Percentiles rank a stretch among this genome's conserved stretches.
phyloP scores from a whole-genome alignment of 1,140 invertebrate species.

The Penaeus vannamei region DNA sequence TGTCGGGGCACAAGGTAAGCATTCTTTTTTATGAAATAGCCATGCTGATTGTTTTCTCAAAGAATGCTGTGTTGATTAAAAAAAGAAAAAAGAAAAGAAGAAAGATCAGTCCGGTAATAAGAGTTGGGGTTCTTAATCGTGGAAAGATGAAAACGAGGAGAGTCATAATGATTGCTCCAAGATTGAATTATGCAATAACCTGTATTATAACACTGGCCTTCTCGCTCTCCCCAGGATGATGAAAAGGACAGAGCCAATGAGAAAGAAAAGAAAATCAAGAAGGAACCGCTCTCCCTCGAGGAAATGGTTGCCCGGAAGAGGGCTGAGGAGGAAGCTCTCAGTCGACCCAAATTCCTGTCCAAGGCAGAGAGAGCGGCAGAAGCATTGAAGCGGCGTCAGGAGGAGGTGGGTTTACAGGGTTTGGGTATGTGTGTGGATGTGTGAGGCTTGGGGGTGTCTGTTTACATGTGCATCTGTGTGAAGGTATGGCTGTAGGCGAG shows the following conservation, averaged over 20 bases:
- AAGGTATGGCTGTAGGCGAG: too few relatives aligned
- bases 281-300: constrained; percentile 95
- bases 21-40: neutral
- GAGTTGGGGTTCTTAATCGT: too few relatives aligned
- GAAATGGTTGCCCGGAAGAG: constrained; percentile 97
- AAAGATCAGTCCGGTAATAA: too few relatives aligned
- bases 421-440: neutral
- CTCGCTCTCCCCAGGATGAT: constrained; percentile 64
- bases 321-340: constrained; percentile 92
- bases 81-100: too few relatives aligned
- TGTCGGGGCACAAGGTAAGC: neutral
- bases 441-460: neutral
- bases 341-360: constrained; percentile 96
- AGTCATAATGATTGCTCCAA: too few relatives aligned
- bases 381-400: constrained; percentile 89
- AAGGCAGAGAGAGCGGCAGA: constrained; percentile 94
- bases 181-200: neutral
- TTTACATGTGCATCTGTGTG: neutral
- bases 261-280: constrained; percentile 70
- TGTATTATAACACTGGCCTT: neutral
- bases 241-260: constrained; percentile 71
- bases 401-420: constrained; percentile 76
- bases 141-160: too few relatives aligned
- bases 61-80: too few relatives aligned
- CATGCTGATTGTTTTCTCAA: neutral